Base-by-base conservation (phyloP, 1,140 invertebrate species). In the Drosophila leontia region DNA sequence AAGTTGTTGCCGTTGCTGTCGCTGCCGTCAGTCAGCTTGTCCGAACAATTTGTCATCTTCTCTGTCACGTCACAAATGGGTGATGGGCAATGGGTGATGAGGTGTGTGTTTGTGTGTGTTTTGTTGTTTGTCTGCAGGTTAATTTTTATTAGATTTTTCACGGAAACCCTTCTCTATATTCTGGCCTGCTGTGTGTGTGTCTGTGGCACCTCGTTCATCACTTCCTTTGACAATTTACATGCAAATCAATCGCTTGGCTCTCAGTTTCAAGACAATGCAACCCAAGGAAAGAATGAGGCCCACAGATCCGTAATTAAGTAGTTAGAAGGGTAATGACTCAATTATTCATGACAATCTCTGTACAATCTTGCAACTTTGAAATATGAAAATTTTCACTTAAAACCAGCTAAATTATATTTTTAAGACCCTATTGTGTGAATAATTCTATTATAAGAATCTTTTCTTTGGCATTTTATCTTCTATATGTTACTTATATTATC, bases 201-300 rank as follows among this genome's bases (percentile, higher is more conserved):
- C 62, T 70, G 62, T 55, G 55, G 68, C 63, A 63, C 60, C 48
- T 74, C 85, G 85, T 90, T 90, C 53, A 90, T 90, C 85, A 90
- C 86, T 90, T 90, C 85, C 85, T 90, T 72, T 76, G 78, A 90
- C 85, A 90, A 90, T 90, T 90, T 90, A 80, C 81, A 90, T 90
- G 85, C 85, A 90, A 90, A 90, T 90, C 78, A 78, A 62, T 71
- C 63, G 42, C 42, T 69, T 69, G 76, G 44, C 41, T 57, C 41
- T 48, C n/a, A 23, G 35, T 70, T 69, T 29, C 11, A 26, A 53
- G 50, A 29, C 41, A 65, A 67, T 23, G 39, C 34, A 53, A 15
- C 35, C 61, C n/a, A 32, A 63, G 48, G 67, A 12, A 19, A 32
- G 23, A 62, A 42, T 23, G 9, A 42, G 48, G 35, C 7, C 17